Conservation (phyloP, 2,888 invertebrate species). For the Micropterix aruncella region DNA sequence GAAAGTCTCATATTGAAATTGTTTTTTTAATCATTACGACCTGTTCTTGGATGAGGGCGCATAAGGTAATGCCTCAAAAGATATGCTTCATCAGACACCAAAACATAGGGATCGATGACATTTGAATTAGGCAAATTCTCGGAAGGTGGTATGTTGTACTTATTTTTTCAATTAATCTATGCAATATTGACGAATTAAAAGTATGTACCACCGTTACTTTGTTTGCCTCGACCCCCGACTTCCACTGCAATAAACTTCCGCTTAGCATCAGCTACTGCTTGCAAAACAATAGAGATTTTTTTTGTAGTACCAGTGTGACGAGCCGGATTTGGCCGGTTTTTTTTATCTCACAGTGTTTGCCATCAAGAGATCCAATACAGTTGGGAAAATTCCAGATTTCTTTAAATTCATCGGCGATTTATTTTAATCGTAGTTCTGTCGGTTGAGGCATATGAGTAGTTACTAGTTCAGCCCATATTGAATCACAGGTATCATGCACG, state of each 20-base stretch:
- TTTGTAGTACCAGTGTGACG: constrained; percentile 10
- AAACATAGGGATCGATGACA: constrained; percentile 5
- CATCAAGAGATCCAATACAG: constrained; percentile 8
- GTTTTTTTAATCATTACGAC: constrained; percentile 1
- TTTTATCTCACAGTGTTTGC: constrained; percentile 6
- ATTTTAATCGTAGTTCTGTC: background rate
- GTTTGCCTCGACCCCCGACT: constrained; percentile 9
- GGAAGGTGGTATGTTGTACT: background rate
- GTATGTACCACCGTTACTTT: constrained; percentile 11
- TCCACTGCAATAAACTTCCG: constrained; percentile 10
- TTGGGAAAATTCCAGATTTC: constrained; percentile 7
- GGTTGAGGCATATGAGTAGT: background rate
- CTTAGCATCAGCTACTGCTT: constrained; percentile 10
- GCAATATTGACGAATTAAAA: constrained; percentile 6
- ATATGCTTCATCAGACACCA: constrained; percentile 7
- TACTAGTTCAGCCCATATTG: background rate
- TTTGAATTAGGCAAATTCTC: constrained; percentile 1
- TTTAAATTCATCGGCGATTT: constrained; percentile 3
- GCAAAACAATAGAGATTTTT: constrained; percentile 9
- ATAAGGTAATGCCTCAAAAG: constrained; percentile 3
- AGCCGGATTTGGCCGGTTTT: constrained; percentile 8
- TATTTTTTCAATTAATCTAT: constrained; percentile 3
- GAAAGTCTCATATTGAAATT: constrained; percentile 5
- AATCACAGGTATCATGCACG: background rate
- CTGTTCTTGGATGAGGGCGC: constrained; percentile 3